Base-by-base conservation (phyloP, 2,797 vertebrate genomes). In the Melanogrammus aeglefinus region DNA sequence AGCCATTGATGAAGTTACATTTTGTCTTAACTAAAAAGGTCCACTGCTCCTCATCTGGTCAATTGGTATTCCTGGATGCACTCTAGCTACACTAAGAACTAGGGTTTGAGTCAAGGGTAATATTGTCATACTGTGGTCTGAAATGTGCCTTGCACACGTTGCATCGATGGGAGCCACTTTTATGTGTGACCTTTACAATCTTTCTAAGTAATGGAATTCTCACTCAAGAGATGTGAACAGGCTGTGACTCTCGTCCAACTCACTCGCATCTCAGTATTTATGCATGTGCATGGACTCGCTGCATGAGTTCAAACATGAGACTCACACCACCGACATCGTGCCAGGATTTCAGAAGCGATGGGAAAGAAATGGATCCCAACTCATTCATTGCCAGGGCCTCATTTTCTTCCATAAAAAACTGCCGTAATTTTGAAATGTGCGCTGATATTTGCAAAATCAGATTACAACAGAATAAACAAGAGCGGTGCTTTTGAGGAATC, bases 401-500 rank as follows among this genome's bases (percentile, higher is more conserved):
- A 89, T 88, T 29, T 7, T 83, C 76, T 77, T 70, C 75, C 76
- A 75, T 16, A 76, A 57, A 31, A 33, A 39, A 27, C 10, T 14
- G 38, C 12, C 36, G 9, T 38, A 10, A 73, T n/a, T 74, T n/a
- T 39, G 69, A 31, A 63, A 63, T 21, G 18, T 16, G 71, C 44
- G 66, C 69, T 78, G 73, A 78, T 78, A 76, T 10, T 39, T 35
- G 72, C 38, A 72, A 84, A 77, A 80, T 76, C 10, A 10, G 31
- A 86, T 88, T 81, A 41, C 78, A 75, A 29, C 73, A 66, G 66
- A 80, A 71, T 66, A 63, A 81, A 81, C 73, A 81, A 39, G 76
- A 86, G 76, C 69, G 85, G 77, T 72, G 74, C 76, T 80, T 87
- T 86, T 85, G 81, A 84, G 85, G 69, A 84, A 88, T 87, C 78